Base-by-base conservation (phyloP, 2,888 invertebrate genomes). In the Bugula neritina region DNA sequence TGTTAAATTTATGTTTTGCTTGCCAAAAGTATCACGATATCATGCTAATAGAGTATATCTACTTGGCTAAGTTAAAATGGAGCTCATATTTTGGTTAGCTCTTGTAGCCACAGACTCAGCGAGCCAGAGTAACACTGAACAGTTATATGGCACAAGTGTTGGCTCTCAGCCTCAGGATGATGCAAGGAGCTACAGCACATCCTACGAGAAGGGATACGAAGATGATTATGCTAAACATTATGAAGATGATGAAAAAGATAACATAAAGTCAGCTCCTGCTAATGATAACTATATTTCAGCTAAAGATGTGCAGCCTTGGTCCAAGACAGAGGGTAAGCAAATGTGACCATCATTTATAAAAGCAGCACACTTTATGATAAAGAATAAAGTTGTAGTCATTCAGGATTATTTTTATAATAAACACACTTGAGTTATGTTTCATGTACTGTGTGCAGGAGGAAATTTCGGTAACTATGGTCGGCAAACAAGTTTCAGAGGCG, bases 201-300 rank as follows among this genome's bases (percentile, higher is more conserved):
- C 5, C 43, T 58, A 70, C 25, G 70, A 70, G 25, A 70, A 70
- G 23, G 54, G 70, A 10, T 25, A 29, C 5, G 70, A 70, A n/a
- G 70, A 70, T 23, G 70, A 70, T 29, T 54, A 54, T 23, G 35
- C 27, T 29, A 70, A 70, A 23, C 70, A 70, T 23, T 70, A 70
- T 43, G 70, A 70, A 23, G 70, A 10, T 25, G 63, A 63, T 34
- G 27, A 63, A 21, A 2, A 13, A 17, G n/a, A 63, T 31, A 63
- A 63, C 31, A 10, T 10, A 5, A 63, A 13, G n/a, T 17, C 13
- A 63, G 29, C 10, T 31, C 10, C 2, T 3, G 31, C 21, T 5
- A 31, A n/a, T 29, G 31, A 13, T 63, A 63, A 21, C 21, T 63
- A 63, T 34, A n/a, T 63, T 31, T 25, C 25, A 31, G 25, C 63